A percentile compares a stretch with the other conserved stretches of the same genome.
Conservation (phyloP, 2,888 invertebrate species). For the Hydroisotoma schaefferi region DNA sequence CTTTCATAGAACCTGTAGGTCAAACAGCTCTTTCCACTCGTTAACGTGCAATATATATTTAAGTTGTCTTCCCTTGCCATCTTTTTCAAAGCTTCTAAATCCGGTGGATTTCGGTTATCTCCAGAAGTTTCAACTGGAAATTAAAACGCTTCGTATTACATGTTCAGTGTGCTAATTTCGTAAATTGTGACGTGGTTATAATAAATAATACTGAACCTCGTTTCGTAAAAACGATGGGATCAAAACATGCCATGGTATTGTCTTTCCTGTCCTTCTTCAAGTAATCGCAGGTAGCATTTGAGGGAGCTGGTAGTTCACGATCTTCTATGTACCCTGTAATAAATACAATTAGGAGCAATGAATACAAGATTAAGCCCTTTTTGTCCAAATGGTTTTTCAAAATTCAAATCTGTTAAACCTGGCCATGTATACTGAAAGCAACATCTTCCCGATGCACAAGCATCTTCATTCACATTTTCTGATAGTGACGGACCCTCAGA, state of each 20-base stretch:
- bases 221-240: conserved; percentile 25
- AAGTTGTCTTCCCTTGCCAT: conserved; percentile 14
- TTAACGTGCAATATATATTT: conserved; percentile 18
- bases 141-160: too few species aligned
- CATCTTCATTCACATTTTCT: neutral
- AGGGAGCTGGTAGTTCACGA: neutral
- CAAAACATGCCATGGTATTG: conserved; percentile 20
- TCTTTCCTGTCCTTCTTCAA: conserved; percentile 8
- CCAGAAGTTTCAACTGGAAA: neutral
- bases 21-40: conserved; percentile 16
- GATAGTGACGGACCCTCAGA: too few species aligned
- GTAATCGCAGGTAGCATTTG: conserved; percentile 26
- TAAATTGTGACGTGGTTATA: too few species aligned
- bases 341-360: neutral
- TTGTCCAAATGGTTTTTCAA: conserved; percentile 1
- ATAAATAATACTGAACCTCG: too few species aligned
- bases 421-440: conserved; percentile 31
- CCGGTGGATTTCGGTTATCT: conserved; percentile 6
- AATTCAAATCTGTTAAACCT: conserved; percentile 7
- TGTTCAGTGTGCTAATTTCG: too few species aligned
- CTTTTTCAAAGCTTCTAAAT: conserved; percentile 3
- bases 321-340: neutral
- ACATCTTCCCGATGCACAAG: conserved; percentile 8
- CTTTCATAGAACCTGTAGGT: conserved; percentile 17
- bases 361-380: neutral